These are phyloP conservation scores for Anastatus disparis DNA, from an alignment of 1,140 invertebrate species.

Conservation along the genomic window DNA sequence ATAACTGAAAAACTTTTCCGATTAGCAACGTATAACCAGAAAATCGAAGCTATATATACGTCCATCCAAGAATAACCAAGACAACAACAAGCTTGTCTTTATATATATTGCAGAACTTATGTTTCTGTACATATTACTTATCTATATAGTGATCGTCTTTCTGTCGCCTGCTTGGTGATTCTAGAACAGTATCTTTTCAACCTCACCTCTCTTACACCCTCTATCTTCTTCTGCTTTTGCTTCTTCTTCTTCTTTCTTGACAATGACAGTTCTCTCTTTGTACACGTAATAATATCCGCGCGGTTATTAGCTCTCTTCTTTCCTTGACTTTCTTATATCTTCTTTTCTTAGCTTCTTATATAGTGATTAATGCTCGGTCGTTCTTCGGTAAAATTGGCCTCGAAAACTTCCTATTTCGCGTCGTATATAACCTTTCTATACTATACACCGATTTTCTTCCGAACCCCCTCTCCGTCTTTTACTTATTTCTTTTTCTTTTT, in stretches of 20 bases:
- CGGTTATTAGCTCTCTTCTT: slow-evolving; percentile 22
- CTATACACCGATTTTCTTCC: too few relatives aligned
- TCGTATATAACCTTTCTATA: background rate
- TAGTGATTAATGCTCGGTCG: slow-evolving; percentile 35
- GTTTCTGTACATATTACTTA: too few relatives aligned
- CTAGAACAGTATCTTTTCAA: slow-evolving; percentile 11
- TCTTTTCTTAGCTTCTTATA: background rate
- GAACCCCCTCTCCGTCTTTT: background rate
- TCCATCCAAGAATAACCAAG: too few relatives aligned
- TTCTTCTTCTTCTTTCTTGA: background rate
- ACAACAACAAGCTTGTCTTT: too few relatives aligned
- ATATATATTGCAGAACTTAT: too few relatives aligned
- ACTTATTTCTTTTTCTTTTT: too few relatives aligned
- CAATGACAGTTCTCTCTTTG: slow-evolving; percentile 22
- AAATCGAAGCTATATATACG: too few relatives aligned
- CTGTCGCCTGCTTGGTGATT: slow-evolving; percentile 26
- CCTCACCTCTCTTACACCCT: background rate
- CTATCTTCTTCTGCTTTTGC: background rate
- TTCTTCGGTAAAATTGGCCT: slow-evolving; percentile 36
- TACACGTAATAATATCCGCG: slow-evolving; percentile 33
- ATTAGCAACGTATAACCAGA: too few relatives aligned
- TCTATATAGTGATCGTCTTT: too few relatives aligned
- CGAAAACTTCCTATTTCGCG: background rate
- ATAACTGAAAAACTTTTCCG: too few relatives aligned
- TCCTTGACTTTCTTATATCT: background rate